Percentiles rank a stretch among this genome's conserved stretches.
Evolutionary conservation across 2,113 vertebrate genomes (phyloP).

Genomic region (Mesembrinibis cayennensis): DNA sequence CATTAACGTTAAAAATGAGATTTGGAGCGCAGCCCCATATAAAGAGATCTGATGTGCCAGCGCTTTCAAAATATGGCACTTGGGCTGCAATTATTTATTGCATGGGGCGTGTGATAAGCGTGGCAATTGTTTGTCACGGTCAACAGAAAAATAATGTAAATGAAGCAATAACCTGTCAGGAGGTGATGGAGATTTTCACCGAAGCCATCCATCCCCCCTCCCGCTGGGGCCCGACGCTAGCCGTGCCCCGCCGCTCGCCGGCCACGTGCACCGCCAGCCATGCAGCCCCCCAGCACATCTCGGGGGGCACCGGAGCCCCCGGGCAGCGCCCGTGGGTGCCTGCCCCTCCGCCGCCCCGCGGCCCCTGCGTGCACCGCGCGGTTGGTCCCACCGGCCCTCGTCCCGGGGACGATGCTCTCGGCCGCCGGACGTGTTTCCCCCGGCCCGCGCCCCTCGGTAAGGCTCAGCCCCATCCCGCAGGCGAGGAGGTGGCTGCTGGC

Average conservation of each 20-base stretch:
- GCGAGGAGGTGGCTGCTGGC: not conserved
- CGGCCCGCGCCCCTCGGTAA: not conserved
- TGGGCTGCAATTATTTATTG: not conserved
- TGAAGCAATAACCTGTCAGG: not conserved
- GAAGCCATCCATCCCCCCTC: not conserved
- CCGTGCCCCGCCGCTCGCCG: not conserved
- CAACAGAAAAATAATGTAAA: not conserved
- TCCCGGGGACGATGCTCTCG: not conserved
- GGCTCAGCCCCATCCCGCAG: not conserved
- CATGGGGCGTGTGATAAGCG: not conserved
- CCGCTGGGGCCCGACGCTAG: not conserved
- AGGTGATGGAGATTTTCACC: not conserved
- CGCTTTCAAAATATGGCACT: not conserved
- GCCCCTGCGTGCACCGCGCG: fast-evolving
- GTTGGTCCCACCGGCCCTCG: not conserved
- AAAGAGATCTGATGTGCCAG: not conserved
- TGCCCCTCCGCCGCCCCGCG: not conserved
- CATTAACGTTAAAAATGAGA: not conserved
- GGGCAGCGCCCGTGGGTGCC: not conserved
- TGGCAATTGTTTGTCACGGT: not conserved
- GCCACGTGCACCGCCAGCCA: not conserved
- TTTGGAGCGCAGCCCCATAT: not conserved
- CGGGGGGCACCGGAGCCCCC: not conserved
- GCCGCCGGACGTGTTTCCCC: not conserved
- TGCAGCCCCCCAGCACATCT: not conserved